phyloP scores from a whole-genome alignment of 2,888 invertebrate genomes.

The Exocentrus adspersus region DNA sequence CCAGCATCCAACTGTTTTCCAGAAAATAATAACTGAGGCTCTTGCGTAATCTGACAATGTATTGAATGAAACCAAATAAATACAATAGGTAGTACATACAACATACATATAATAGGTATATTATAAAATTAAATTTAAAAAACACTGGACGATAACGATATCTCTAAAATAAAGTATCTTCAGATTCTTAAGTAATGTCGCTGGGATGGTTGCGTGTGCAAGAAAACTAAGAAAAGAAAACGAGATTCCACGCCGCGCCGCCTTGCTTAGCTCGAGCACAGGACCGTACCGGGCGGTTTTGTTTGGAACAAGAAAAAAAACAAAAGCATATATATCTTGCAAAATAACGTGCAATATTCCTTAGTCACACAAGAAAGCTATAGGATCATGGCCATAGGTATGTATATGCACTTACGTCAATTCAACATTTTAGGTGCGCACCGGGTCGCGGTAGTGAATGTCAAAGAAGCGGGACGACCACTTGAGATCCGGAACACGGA shows the following conservation, averaged over 20 bases:
- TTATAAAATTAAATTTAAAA: too few species aligned
- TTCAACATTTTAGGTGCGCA: too few species aligned
- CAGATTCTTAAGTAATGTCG: conserved; percentile 45
- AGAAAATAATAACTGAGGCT: too few species aligned
- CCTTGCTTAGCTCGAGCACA: conserved; percentile 15
- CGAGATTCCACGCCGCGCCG: conserved; percentile 27
- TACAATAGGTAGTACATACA: too few species aligned
- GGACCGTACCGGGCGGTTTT: conserved; percentile 17
- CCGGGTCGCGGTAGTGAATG: too few species aligned
- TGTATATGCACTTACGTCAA: too few species aligned
- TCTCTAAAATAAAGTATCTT: conserved; percentile 41
- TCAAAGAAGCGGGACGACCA: conserved; percentile 21
- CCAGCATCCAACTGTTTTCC: conserved; percentile 18
- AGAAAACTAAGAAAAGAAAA: conserved; percentile 24
- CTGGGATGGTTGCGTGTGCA: conserved; percentile 21
- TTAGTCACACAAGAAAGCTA: too few species aligned
- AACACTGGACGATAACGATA: conserved; percentile 41
- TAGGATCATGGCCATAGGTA: too few species aligned
- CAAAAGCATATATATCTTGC: too few species aligned
- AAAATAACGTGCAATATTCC: too few species aligned
- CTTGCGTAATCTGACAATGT: conserved; percentile 31
- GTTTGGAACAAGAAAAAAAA: not conserved
- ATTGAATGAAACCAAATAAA: conserved; percentile 39
- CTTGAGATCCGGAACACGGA: conserved; percentile 35
- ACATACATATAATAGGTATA: too few species aligned